Evolutionary conservation across 2,888 invertebrate genomes (phyloP), one percentile per base, ranked within the genome.

Genomic region (Choreutis nemorana): DNA sequence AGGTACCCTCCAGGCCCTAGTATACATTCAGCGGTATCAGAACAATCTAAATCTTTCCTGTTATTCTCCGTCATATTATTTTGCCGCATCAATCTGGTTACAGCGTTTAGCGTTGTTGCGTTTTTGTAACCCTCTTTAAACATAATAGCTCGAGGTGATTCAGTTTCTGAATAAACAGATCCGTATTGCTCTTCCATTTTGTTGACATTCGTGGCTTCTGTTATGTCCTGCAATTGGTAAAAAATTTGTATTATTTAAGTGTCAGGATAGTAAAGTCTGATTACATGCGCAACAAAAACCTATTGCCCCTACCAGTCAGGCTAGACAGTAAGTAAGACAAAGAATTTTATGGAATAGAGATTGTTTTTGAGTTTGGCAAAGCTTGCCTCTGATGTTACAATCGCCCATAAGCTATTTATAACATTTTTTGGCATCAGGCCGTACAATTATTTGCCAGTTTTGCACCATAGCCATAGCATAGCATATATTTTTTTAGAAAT

Each of bases 41-140:
- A 37, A 35, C 66, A 68, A 4, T 49, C 55, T 25, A 57, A 50
- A 14, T 47, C 54, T 8, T 52, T 48, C 23, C 48, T 47, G 31
- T 52, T 55, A 11, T 60, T 53, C 3, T 59, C 56, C 4, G 68
- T 68, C 25, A 72, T 42, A 38, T 78, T 75, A 42, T 61, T 75
- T 29, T 63, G 58, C 31, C 75, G 55, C 75, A 78, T 75, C 31
- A 78, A 45, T 33, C 61, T 50, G 31, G 73, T 50, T 25, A 78
- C 65, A 33, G 50, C 59, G 6, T 68, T 53, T 4, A 70, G 34
- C 8, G 66, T 56, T 2, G 71, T 73, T 1, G 75, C 72, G 40
- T 75, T 77, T 32, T 64, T 60, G 39, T 48, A 62, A 3, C 65
- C 66, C 20, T 48, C 46, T 40, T 63, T 65, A 39, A 77, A 75